Percentiles rank a stretch among this genome's conserved stretches.
These are phyloP conservation scores for Odiellus spinosus DNA, from an alignment of 2,888 invertebrate genomes.

Conservation along the genomic window DNA sequence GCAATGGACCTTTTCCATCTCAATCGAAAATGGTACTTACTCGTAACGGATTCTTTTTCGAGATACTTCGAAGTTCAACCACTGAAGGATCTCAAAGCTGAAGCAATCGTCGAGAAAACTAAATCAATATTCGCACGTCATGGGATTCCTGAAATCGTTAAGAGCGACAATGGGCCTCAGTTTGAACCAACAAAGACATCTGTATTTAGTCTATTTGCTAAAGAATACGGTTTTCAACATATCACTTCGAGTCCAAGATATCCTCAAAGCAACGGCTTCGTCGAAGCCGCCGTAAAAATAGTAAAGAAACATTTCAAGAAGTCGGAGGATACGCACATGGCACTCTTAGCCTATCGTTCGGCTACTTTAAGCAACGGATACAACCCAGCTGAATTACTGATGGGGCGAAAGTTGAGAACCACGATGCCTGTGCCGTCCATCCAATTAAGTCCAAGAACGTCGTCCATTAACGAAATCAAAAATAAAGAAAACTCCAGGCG, in stretches of 20 bases:
- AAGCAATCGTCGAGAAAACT: no score
- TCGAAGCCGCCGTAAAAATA: constrained; percentile 19
- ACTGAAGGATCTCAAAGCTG: no score
- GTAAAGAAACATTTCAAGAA: constrained; percentile 21
- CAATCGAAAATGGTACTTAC: no score
- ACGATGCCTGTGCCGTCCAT: constrained; percentile 12
- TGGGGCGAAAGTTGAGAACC: constrained; percentile 21
- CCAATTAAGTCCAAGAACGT: constrained; percentile 4
- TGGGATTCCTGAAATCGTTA: constrained; percentile 19
- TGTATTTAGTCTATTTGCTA: constrained; percentile 17
- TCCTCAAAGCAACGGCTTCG: constrained; percentile 20
- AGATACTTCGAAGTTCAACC: no score
- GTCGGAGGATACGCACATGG: constrained; percentile 19
- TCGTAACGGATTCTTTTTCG: no score
- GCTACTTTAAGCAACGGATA: constrained; percentile 21
- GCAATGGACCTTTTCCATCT: no score
- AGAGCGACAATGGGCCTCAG: constrained; percentile 20
- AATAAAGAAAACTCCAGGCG: no score
- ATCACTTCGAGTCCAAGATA: constrained; percentile 18
- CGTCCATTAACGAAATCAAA: no score
- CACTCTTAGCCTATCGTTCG: constrained; percentile 20
- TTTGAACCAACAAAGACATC: constrained; percentile 8
- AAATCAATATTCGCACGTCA: no score
- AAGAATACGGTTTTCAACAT: constrained; percentile 17
- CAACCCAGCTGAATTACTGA: constrained; percentile 22